Base-by-base conservation (phyloP, 92 coral and sea anemone species). In the Pocillopora grandis region DNA sequence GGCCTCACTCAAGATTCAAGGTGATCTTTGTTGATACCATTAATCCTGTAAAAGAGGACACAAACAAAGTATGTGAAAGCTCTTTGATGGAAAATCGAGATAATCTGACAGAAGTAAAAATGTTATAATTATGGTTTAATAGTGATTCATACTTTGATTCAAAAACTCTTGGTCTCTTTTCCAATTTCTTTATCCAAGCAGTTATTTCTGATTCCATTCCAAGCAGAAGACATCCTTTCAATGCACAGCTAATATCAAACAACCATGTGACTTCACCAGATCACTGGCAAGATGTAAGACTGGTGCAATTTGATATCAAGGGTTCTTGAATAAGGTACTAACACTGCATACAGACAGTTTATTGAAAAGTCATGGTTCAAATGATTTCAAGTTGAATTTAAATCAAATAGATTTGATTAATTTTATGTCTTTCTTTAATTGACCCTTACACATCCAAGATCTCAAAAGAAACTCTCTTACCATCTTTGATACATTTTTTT, bases 271-370 rank as follows among this genome's bases (percentile, higher is more conserved):
- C 98, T 17, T 87, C 95, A 33, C 19, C 77, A 27, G 98, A 90
- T 81, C 98, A 96, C 73, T 96, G 97, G 97, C 98, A 96, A 77
- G 98, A 96, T 87, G 98, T 96, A 14, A 68, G 98, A 48, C 91
- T 96, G 65, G 94, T 96, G 52, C 88, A 84, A 20, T 78, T 96
- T 74, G 98, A 96, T 88, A 92, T 89, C 55, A 87, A 87, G 55
- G 89, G 92, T 56, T 96, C 98, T 72, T 90, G 90, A 78, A 90
- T 94, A 87, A 96, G 94, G 98, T 95, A 73, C 17, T 74, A n/a
- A 20, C 64, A 42, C 42, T 18, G 3, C 12, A 0, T n/a, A 20
- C 10, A 21, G 37, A 33, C 74, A 70, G 18, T 59, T 59, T 12
- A 12, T 59, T 2, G 10, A 16, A 12, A 12, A 12, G 16, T 59